Percentiles rank a stretch among this genome's conserved stretches.
These are phyloP conservation scores for Torymus aiolomorphi DNA, from an alignment of 2,888 invertebrate species.

Conservation along the genomic window DNA sequence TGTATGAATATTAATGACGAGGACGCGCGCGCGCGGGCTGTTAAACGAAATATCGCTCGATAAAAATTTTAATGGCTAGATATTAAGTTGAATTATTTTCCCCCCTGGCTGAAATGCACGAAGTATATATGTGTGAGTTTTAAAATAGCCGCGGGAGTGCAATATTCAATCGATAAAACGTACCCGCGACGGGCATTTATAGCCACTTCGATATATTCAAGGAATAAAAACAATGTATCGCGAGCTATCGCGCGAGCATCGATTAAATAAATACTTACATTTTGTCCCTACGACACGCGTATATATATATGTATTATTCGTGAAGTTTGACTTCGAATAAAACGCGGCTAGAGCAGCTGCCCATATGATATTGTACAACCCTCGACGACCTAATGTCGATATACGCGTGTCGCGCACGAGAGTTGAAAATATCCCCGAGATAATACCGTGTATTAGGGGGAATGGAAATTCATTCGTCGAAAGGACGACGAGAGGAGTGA, in stretches of 20 bases:
- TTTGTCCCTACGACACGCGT: no score
- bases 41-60: slow-evolving; percentile 9
- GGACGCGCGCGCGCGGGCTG: neutral
- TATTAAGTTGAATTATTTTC: slow-evolving; percentile 20
- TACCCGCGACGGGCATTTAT: neutral
- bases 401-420: neutral
- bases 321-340: slow-evolving; percentile 13
- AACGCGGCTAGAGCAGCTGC: neutral
- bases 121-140: neutral
- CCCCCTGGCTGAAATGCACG: neutral
- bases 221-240: neutral
- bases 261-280: no score
- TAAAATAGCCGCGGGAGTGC: neutral
- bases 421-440: slow-evolving; percentile 40
- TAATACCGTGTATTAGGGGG: slow-evolving; percentile 21
- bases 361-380: slow-evolving; percentile 23
- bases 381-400: slow-evolving; percentile 41
- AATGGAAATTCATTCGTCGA: slow-evolving; percentile 40
- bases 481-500: neutral
- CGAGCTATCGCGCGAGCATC: neutral
- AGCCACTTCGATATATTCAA: no score
- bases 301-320: no score
- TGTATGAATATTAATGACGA: slow-evolving; percentile 26
- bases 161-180: slow-evolving; percentile 2
- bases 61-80: slow-evolving; percentile 40